Evolutionary conservation across 2,113 vertebrate species (phyloP).

Genomic region (Petrocephalus zakoni): DNA sequence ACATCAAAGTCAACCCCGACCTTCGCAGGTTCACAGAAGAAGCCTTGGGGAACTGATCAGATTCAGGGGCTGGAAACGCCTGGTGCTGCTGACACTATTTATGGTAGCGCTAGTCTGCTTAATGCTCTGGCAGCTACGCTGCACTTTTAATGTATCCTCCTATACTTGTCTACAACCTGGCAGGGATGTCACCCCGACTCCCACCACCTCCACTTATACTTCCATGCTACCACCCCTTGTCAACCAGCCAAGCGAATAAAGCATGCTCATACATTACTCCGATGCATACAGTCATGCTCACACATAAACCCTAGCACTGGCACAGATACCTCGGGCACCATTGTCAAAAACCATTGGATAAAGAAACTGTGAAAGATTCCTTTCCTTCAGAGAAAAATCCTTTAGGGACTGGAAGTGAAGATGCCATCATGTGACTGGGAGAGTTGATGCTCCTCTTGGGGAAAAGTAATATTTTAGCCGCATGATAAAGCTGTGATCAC

Average conservation of each 20-base stretch:
- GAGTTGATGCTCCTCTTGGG: neutral
- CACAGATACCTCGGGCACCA: neutral
- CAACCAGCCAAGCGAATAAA: neutral
- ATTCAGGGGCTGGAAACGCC: constrained; percentile 73
- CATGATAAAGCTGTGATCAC: neutral
- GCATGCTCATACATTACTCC: neutral
- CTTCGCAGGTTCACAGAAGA: neutral
- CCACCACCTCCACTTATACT: neutral
- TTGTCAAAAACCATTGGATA: neutral
- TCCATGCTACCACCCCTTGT: neutral
- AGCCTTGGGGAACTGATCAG: constrained; percentile 40
- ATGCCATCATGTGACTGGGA: neutral
- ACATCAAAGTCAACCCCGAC: rapidly evolving
- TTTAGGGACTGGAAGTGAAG: neutral
- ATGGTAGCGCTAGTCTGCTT: constrained; percentile 71
- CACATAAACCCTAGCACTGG: neutral
- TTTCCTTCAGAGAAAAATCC: neutral
- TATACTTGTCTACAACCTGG: neutral
- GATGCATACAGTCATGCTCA: neutral
- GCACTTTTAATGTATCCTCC: constrained; percentile 56
- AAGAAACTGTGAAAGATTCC: neutral
- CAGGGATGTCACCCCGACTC: neutral
- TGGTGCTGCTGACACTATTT: constrained; percentile 64
- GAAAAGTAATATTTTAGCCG: neutral
- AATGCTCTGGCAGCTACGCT: constrained; percentile 85